A percentile compares a stretch with the other conserved stretches of the same genome.
These are phyloP conservation scores for Pimpla rufipes DNA, from an alignment of 2,888 invertebrate genomes.

Conservation along the genomic window DNA sequence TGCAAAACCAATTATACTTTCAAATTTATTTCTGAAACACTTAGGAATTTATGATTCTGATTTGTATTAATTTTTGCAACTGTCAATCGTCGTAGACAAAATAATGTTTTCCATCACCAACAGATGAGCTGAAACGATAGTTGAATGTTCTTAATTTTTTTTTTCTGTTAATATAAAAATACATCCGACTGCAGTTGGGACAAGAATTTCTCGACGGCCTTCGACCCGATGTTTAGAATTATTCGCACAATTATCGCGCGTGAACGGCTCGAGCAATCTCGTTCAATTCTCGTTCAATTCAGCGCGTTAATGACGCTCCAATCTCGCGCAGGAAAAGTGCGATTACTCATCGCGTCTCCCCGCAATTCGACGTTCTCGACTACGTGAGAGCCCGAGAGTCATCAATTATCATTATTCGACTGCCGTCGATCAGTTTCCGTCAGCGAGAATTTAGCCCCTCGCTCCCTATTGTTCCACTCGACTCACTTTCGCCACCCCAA, in stretches of 20 bases:
- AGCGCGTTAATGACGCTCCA: slow-evolving; percentile 40
- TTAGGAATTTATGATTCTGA: too few species aligned
- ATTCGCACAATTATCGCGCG: slow-evolving; percentile 17
- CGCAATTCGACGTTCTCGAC: slow-evolving; percentile 38
- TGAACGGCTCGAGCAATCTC: slow-evolving; percentile 17
- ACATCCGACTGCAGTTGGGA: not conserved
- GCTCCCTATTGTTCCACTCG: slow-evolving; percentile 26
- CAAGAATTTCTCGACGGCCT: not conserved
- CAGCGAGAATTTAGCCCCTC: slow-evolving; percentile 19
- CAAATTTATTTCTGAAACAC: too few species aligned
- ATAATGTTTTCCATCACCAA: too few species aligned
- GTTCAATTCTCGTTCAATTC: slow-evolving; percentile 27
- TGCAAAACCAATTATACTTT: too few species aligned
- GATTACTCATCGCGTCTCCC: slow-evolving; percentile 52
- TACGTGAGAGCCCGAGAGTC: slow-evolving; percentile 35
- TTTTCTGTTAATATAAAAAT: not conserved
- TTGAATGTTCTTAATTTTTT: too few species aligned
- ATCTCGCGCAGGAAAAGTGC: slow-evolving; percentile 25
- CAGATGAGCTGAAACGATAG: too few species aligned
- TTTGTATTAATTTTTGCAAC: too few species aligned
- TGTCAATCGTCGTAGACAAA: too few species aligned
- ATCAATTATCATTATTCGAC: slow-evolving; percentile 59
- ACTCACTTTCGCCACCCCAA: not conserved
- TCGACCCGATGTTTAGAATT: slow-evolving; percentile 9
- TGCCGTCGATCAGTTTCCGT: slow-evolving; percentile 51